Base-by-base conservation (phyloP, 2,888 invertebrate genomes). In the Lobophora halterata region DNA sequence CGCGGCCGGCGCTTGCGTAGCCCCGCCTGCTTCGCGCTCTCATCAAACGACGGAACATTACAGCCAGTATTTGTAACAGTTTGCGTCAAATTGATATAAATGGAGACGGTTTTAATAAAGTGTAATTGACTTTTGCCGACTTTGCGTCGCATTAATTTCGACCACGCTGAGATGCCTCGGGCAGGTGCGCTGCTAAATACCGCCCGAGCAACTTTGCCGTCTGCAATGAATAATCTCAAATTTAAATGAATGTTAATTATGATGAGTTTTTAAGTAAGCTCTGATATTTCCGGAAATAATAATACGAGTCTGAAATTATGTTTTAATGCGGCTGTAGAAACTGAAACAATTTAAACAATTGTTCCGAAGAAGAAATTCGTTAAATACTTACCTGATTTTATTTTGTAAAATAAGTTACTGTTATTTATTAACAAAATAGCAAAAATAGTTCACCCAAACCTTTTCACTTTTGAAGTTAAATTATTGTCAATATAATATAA, bases 11-110 rank as follows among this genome's bases (percentile, higher is more conserved):
- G 86, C 86, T 78, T 79, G 87, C 87, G 86, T 87, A 79, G 80
- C 82, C 70, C 83, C 82, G 79, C 37, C 43, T 43, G 33, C 83
- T 82, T 82, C 77, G 74, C 72, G 65, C 68, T 77, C 76, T 66
- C 74, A 79, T 79, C 76, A 83, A 83, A 85, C 79, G 81, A 82
- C 80, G 75, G 80, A 80, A 85, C 85, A 85, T 86, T 83, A 78
- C n/a, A n/a, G n/a, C 83, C 83, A 86, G 86, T 87, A 86, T 87
- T 87, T 86, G 86, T 86, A 86, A 85, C 86, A 85, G 85, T 86
- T 87, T 86, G 85, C 83, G 81, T 86, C 86, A 87, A 87, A 87
- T 87, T 87, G 86, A 87, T 86, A 87, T 87, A 86, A 87, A 86
- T 87, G 85, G 83, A 85, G 86, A 85, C 78, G 85, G 83, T 85